phyloP scores from a whole-genome alignment of 2,797 vertebrate species.

The Pseudomugil gertrudae region DNA sequence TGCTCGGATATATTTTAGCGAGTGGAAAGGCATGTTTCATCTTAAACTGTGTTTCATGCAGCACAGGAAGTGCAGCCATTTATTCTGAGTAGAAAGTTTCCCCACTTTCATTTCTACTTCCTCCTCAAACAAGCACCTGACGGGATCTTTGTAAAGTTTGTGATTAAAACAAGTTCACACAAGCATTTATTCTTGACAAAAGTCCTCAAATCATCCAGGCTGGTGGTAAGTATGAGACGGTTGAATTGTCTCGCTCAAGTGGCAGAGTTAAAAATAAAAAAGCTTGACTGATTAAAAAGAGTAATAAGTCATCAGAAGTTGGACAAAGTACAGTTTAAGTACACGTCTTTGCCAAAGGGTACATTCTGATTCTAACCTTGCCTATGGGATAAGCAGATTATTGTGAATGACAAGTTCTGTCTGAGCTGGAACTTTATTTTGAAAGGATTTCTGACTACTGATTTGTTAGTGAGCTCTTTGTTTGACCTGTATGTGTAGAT shows the following conservation, averaged over 20 bases:
- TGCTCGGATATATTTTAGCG: too few relatives aligned
- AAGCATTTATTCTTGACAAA: background rate
- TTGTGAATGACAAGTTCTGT: background rate
- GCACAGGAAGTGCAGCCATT: background rate
- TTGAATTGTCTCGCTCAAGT: too few relatives aligned
- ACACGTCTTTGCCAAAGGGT: background rate
- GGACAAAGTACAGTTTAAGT: background rate
- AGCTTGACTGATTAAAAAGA: background rate
- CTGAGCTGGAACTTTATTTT: constrained; percentile 3
- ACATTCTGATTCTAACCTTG: background rate
- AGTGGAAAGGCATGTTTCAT: background rate
- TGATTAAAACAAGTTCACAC: background rate
- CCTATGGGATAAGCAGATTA: background rate
- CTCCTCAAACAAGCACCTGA: background rate
- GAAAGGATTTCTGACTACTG: background rate
- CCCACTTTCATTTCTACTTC: background rate
- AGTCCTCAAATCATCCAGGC: too few relatives aligned
- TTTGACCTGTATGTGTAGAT: background rate
- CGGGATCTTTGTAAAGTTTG: background rate
- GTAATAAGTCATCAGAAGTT: background rate
- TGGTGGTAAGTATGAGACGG: too few relatives aligned
- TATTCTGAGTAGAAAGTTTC: background rate
- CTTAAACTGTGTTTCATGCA: background rate
- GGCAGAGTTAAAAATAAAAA: background rate
- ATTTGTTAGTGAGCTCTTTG: background rate